Conservation (phyloP, 2,888 invertebrate species). For the Diploptera punctata region DNA sequence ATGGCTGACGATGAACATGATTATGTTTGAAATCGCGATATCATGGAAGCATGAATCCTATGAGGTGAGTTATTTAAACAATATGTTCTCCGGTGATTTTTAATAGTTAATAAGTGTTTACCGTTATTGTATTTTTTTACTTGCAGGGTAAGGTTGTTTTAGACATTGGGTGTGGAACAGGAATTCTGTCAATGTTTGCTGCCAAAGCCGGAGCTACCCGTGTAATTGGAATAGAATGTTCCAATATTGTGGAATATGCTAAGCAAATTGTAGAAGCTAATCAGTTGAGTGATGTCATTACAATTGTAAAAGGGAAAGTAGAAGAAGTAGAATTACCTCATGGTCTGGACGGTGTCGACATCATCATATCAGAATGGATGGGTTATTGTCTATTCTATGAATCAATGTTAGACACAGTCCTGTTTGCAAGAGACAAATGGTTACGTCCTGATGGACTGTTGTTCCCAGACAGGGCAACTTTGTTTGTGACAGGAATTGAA, state of each 20-base stretch:
- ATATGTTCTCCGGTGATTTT: too few relatives aligned
- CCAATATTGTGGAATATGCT: conserved; percentile 98
- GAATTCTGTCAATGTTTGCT: conserved; percentile 99
- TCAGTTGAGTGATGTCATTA: conserved; percentile 77
- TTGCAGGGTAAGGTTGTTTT: conserved; percentile 77
- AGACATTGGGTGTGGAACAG: conserved; percentile 99
- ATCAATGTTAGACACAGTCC: conserved; percentile 99
- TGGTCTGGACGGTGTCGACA: conserved; percentile 91
- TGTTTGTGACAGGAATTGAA: conserved; percentile 93
- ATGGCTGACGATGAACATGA: too few relatives aligned
- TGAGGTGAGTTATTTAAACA: too few relatives aligned
- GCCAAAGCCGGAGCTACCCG: conserved; percentile 96
- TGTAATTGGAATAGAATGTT: conserved; percentile 98
- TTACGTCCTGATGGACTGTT: conserved; percentile 89
- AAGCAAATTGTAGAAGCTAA: conserved; percentile 92
- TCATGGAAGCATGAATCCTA: too few relatives aligned
- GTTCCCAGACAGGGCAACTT: conserved; percentile 74
- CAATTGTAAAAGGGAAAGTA: conserved; percentile 83
- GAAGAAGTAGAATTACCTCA: conserved; percentile 95
- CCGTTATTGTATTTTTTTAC: conserved; percentile 5
- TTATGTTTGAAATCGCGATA: too few relatives aligned
- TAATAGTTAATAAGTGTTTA: too few relatives aligned
- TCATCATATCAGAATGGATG: conserved; percentile 86
- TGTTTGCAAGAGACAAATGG: conserved; percentile 98
- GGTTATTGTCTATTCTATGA: conserved; percentile 95